phyloP scores from a whole-genome alignment of 2,113 vertebrate genomes.

The Crotalus tigris region DNA sequence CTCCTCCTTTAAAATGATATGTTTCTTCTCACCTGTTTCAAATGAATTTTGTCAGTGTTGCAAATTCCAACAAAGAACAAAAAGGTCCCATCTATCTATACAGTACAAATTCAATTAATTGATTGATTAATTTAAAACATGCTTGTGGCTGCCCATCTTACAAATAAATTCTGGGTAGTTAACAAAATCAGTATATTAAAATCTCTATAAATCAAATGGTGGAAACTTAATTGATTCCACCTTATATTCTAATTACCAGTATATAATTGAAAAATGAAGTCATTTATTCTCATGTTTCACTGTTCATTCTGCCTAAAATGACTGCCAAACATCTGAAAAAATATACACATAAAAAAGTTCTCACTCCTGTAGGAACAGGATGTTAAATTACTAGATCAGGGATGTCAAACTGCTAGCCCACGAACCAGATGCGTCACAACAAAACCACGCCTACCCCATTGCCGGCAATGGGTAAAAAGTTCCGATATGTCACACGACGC shows the following conservation, averaged over 20 bases:
- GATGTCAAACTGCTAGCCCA: too few relatives aligned
- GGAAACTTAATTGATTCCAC: background rate
- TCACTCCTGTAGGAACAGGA: background rate
- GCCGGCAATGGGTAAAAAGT: too few relatives aligned
- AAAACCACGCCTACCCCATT: too few relatives aligned
- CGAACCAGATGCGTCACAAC: rapidly evolving
- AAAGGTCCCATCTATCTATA: too few relatives aligned
- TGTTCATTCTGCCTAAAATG: constrained; percentile 3
- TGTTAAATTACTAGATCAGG: background rate
- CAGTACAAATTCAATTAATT: background rate
- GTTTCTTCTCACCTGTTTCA: background rate
- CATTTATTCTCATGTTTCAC: background rate
- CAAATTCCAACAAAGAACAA: background rate
- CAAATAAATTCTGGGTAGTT: background rate
- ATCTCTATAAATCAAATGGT: background rate
- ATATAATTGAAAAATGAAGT: background rate
- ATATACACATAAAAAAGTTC: background rate
- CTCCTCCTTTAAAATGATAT: background rate
- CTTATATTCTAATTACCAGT: background rate
- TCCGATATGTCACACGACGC: too few relatives aligned
- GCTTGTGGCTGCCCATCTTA: background rate
- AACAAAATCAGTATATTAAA: background rate
- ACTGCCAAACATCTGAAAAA: background rate
- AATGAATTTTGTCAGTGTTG: background rate
- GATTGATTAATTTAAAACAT: background rate